These are phyloP conservation scores for Ailurus styani DNA, from an alignment of 2,113 vertebrate genomes.

Conservation along the genomic window DNA sequence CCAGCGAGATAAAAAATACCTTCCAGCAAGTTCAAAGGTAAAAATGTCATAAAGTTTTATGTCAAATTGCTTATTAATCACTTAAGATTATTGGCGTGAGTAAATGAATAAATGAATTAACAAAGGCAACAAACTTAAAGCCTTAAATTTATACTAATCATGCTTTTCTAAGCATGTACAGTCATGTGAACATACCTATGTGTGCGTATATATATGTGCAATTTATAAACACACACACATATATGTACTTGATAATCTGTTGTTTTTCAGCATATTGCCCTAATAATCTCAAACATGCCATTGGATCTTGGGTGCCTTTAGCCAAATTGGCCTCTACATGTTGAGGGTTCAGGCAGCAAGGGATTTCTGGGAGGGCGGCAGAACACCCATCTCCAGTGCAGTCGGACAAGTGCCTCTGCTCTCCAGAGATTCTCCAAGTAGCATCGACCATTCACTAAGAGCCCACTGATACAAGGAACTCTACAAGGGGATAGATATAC, in stretches of 20 bases:
- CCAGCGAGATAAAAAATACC: neutral
- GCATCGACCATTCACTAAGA: too few relatives aligned
- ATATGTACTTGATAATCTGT: neutral
- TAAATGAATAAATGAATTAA: neutral
- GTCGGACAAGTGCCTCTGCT: fast-evolving
- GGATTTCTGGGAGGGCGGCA: neutral
- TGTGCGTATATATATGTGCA: neutral
- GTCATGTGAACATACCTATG: neutral
- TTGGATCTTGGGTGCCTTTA: neutral
- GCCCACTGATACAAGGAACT: neutral
- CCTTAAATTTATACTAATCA: neutral
- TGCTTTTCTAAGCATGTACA: neutral
- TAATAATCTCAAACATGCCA: neutral
- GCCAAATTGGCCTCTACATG: neutral
- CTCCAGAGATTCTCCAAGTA: neutral
- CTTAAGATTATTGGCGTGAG: neutral
- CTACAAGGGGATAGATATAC: neutral
- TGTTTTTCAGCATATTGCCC: neutral
- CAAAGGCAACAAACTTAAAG: neutral
- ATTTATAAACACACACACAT: neutral
- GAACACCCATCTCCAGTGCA: neutral
- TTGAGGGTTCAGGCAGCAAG: neutral
- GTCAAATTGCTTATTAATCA: neutral
- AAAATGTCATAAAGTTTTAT: neutral
- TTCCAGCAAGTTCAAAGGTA: neutral